These are phyloP conservation scores for Palythoa grandis DNA, from an alignment of 92 coral and sea anemone genomes.

Conservation along the genomic window DNA sequence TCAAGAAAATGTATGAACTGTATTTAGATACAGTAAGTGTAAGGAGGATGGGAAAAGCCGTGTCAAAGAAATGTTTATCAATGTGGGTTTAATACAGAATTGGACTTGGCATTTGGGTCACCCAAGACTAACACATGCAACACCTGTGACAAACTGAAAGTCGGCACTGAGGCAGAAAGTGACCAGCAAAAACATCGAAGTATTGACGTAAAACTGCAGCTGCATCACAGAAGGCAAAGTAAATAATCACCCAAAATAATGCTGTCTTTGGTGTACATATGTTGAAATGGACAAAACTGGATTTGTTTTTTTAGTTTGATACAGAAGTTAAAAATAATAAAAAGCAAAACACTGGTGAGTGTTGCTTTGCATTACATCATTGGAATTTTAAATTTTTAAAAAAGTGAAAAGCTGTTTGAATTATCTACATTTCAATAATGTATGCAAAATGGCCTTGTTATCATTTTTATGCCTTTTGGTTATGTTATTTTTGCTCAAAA, in stretches of 20 bases:
- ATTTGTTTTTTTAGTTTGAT: slow-evolving; percentile 4
- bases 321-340: background rate
- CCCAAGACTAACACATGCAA: slow-evolving; percentile 65
- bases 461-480: slow-evolving; percentile 9
- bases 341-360: background rate
- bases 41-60: slow-evolving; percentile 41
- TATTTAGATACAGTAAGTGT: slow-evolving; percentile 51
- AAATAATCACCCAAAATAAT: background rate
- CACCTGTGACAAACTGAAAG: slow-evolving; percentile 49
- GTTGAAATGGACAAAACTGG: background rate
- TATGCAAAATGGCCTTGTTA: slow-evolving; percentile 14
- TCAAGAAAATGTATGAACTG: slow-evolving; percentile 57
- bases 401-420: slow-evolving; percentile 14
- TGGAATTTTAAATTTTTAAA: slow-evolving; percentile 1
- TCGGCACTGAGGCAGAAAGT: slow-evolving; percentile 42
- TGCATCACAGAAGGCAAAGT: slow-evolving; percentile 53
- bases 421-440: slow-evolving; percentile 27
- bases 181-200: slow-evolving; percentile 43
- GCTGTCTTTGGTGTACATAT: background rate
- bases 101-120: slow-evolving; percentile 53
- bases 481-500: slow-evolving; percentile 7
- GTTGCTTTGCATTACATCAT: slow-evolving; percentile 12
- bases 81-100: slow-evolving; percentile 58
- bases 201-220: slow-evolving; percentile 41
- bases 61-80: slow-evolving; percentile 62